Evolutionary conservation across 2,888 invertebrate species (phyloP), one percentile per base, ranked within the genome.

Genomic region (Acanthosepion esculentum): DNA sequence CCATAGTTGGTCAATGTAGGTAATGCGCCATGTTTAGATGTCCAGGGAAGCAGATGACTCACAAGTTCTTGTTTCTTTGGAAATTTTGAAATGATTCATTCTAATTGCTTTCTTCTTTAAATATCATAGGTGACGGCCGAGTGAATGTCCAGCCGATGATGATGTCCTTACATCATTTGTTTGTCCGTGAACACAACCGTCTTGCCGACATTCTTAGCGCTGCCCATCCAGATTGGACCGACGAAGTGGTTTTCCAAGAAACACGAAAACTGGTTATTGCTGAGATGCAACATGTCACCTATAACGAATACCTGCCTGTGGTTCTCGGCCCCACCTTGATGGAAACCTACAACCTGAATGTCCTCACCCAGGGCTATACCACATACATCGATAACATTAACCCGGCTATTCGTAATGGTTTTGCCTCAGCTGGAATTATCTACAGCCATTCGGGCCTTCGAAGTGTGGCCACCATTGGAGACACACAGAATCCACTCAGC

Each of bases 311-410:
- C 94, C 97, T 99, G 94, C 99, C 99, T 12, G 95, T 99, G 94
- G 98, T 99, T 94, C 98, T 99, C 26, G 99, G 99, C 12, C 99
- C 98, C 98, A 98, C 98, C 96, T 98, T 98, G 33, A 98, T 99
- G 95, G 98, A 98, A 96, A 98, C 99, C 12, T 99, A 99, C 97
- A 99, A 98, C 12, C 97, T 99, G 94, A 99, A 98, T 96, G 98
- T 99, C 15, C 97, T 98, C 96, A 98, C 98, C 0, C 98, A 98
- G 96, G 99, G 99, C 0, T 99, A 99, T 97, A 99, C 95, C 94
- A 18, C 53, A 26, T 96, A 96, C 95, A 93, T 95, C 91, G 92
- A 91, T 10, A 93, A 48, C 20, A 94, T 97, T 29, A 96, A 96
- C 95, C 96, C 97, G 0, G 95, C 95, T 12, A 96, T 97, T 29